phyloP scores from a whole-genome alignment of 2,888 invertebrate genomes.

The Eupithecia subumbrata region DNA sequence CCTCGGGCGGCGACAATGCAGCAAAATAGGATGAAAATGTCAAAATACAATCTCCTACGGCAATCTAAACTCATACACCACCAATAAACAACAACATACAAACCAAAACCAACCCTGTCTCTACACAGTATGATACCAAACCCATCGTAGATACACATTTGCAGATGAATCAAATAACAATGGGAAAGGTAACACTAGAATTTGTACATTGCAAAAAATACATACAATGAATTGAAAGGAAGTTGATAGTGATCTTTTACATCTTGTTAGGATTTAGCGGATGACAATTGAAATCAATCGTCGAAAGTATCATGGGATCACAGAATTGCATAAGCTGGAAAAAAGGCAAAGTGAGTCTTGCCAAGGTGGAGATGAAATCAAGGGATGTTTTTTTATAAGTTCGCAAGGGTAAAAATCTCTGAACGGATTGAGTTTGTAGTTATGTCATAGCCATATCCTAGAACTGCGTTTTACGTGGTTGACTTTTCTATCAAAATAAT shows the following conservation, averaged over 20 bases:
- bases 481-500: too few relatives aligned
- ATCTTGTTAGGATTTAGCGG: conserved; percentile 45
- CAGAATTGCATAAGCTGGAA: conserved; percentile 1
- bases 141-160: conserved; percentile 2
- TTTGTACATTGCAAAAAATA: conserved; percentile 60
- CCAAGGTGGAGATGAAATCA: background rate
- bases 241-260: conserved; percentile 49
- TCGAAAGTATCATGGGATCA: conserved; percentile 10
- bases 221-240: conserved; percentile 47
- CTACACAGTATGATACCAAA: conserved; percentile 4
- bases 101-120: conserved; percentile 40
- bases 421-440: background rate
- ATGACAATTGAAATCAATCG: conserved; percentile 39
- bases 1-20: conserved; percentile 68
- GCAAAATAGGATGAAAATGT: conserved; percentile 81
- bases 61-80: conserved; percentile 59
- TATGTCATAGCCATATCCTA: too few relatives aligned
- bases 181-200: conserved; percentile 74
- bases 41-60: conserved; percentile 78
- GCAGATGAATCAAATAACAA: conserved; percentile 38
- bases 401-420: background rate
- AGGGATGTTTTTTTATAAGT: background rate
- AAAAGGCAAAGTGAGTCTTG: background rate
- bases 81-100: conserved; percentile 13
- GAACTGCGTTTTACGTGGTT: too few relatives aligned